Percentiles rank a stretch among this genome's conserved stretches.
Evolutionary conservation across 2,113 vertebrate genomes (phyloP).

Genomic region (Mesitornis unicolor): DNA sequence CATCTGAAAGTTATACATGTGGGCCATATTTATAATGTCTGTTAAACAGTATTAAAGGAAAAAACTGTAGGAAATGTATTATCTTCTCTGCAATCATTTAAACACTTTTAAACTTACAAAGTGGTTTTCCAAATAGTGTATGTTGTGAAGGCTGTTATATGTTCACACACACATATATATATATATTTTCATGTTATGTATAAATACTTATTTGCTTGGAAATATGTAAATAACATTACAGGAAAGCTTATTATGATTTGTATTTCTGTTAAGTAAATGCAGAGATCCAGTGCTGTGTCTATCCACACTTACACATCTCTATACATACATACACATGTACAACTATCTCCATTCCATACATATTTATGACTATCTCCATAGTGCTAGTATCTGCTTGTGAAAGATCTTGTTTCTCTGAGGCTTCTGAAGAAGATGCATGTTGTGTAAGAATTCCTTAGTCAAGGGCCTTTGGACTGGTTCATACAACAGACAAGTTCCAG

Average conservation of each 20-base stretch:
- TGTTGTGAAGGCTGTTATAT: neutral
- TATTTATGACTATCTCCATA: neutral
- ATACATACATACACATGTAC: fast-evolving
- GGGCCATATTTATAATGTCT: neutral
- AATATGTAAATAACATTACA: neutral
- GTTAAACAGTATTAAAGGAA: neutral
- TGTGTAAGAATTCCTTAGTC: neutral
- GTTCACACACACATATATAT: too few relatives aligned
- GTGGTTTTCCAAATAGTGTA: neutral
- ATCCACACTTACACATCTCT: neutral
- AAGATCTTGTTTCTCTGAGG: neutral
- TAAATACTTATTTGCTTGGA: too few relatives aligned
- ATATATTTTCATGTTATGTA: too few relatives aligned
- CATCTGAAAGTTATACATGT: neutral
- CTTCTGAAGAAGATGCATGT: neutral
- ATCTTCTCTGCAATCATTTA: neutral
- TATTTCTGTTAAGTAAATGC: neutral
- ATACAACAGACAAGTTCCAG: neutral
- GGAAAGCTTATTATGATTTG: neutral
- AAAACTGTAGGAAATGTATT: neutral
- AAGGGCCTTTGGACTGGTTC: neutral
- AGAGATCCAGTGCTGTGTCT: neutral
- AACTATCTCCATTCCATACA: neutral
- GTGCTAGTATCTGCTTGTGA: neutral
- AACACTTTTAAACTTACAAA: neutral